Percentiles rank a stretch among this genome's conserved stretches.
Conservation (phyloP, 1,140 invertebrate species). For the Nixonia krombeini region DNA sequence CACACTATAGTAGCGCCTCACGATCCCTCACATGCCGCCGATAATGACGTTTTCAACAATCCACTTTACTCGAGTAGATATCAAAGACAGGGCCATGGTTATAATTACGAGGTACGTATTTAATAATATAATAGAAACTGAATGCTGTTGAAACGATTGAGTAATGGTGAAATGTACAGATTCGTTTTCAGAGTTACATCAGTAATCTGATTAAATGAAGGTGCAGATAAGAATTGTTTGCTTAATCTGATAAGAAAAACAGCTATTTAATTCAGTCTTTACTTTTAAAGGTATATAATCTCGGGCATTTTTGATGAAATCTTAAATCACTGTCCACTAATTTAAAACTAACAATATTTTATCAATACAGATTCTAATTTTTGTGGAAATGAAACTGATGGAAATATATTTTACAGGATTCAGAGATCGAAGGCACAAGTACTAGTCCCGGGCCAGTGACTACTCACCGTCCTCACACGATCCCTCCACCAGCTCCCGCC, state of each 20-base stretch:
- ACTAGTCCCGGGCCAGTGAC: constrained; percentile 69
- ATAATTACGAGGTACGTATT: constrained; percentile 66
- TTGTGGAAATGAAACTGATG: too few species aligned
- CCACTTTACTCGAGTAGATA: constrained; percentile 77
- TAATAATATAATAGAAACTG: not conserved
- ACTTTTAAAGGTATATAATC: too few species aligned
- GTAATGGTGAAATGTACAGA: not conserved
- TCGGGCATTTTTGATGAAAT: too few species aligned
- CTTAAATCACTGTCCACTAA: too few species aligned
- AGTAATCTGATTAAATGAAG: too few species aligned
- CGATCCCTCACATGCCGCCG: constrained; percentile 62
- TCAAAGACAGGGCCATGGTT: constrained; percentile 63
- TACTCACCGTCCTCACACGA: constrained; percentile 68
- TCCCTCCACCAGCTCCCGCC: constrained; percentile 74
- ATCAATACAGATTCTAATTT: too few species aligned
- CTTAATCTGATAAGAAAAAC: too few species aligned
- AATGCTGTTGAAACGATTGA: too few species aligned
- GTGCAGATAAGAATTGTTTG: too few species aligned
- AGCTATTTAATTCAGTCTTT: too few species aligned
- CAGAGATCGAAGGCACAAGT: constrained; percentile 67
- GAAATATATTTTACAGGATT: constrained; percentile 62
- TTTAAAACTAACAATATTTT: too few species aligned
- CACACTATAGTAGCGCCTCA: constrained; percentile 94
- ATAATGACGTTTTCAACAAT: constrained; percentile 81
- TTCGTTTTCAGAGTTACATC: too few species aligned